Base-by-base conservation (phyloP, 1,140 invertebrate species). In the Euura lappo region DNA sequence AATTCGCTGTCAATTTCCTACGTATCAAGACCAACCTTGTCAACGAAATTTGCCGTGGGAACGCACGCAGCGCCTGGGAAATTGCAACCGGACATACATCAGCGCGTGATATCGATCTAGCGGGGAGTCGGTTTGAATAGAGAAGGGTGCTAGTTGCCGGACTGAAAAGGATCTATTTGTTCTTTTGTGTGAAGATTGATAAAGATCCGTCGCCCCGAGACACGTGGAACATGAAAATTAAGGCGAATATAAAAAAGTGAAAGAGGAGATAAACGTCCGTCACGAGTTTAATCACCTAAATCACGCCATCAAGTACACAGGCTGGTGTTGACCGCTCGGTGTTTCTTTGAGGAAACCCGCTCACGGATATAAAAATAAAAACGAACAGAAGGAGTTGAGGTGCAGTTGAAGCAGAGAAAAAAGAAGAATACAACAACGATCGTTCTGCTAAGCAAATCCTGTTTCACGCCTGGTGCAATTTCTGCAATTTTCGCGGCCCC, bases 361-460 rank as follows among this genome's bases (percentile, higher is more conserved):
- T 11, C 3, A 60, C 8, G 2, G 13, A 60, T 11, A 6, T n/a
- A 5, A 60, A 60, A 60, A 60, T n/a, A 28, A 28, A 6, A 60
- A 60, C 8, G 51, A 60, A 60, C 3, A n/a, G 13, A 60, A 6
- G 13, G 13, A n/a, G 13, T 60, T 8, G 5, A 60, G 51, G 8
- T 11, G 51, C 10, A 60, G 13, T 3, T 60, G 8, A 60, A n/a
- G 51, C 13, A n/a, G 51, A 60, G 51, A 28, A 28, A 28, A 28
- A 28, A 28, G 28, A 60, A 60, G 13, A 60, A 60, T 8, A 3
- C 10, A 60, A 8, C 51, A 6, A n/a, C 51, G 13, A 8, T 60
- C 51, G 51, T 60, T n/a, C 13, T n/a, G 51, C 51, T 60, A 60
- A 60, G 51, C 51, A 60, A 60, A 60, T 60, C 51, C 51, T 60